Conservation (phyloP, 1,140 invertebrate genomes). For the Whitmania pigra region DNA sequence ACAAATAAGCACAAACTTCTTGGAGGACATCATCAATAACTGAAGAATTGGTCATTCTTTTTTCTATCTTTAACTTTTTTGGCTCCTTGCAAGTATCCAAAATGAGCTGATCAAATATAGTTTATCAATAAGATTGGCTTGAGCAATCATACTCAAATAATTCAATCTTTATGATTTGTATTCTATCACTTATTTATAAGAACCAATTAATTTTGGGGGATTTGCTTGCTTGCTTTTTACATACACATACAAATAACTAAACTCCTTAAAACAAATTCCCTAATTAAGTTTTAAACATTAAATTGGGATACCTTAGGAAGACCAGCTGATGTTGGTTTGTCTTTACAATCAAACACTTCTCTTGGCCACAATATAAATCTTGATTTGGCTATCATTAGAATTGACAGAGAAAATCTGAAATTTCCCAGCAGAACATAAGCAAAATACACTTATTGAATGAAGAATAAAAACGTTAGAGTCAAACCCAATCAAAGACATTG, state of each 20-base stretch:
- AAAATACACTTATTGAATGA: background rate
- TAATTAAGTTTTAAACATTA: background rate
- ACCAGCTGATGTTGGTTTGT: background rate
- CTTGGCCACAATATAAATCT: background rate
- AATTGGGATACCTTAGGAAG: background rate
- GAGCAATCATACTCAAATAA: background rate
- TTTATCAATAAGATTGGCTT: slow-evolving; percentile 24
- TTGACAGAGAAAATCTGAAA: background rate
- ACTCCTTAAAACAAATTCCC: slow-evolving; percentile 25
- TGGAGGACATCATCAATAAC: slow-evolving; percentile 59
- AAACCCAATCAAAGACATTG: slow-evolving; percentile 11
- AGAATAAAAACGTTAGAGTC: slow-evolving; percentile 4
- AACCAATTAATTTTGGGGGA: too few relatives aligned
- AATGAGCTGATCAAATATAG: too few relatives aligned
- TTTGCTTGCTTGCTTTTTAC: too few relatives aligned
- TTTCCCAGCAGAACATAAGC: background rate
- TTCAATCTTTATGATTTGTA: too few relatives aligned
- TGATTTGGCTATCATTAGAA: background rate
- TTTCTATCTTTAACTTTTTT: slow-evolving; percentile 36
- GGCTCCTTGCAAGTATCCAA: slow-evolving; percentile 17
- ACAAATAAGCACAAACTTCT: slow-evolving; percentile 38
- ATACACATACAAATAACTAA: too few relatives aligned
- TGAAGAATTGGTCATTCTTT: slow-evolving; percentile 51
- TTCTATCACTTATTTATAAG: too few relatives aligned
- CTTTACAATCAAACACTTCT: background rate